Evolutionary conservation across 2,797 vertebrate genomes (phyloP).

Genomic region (Pangasius sanitwongsei): DNA sequence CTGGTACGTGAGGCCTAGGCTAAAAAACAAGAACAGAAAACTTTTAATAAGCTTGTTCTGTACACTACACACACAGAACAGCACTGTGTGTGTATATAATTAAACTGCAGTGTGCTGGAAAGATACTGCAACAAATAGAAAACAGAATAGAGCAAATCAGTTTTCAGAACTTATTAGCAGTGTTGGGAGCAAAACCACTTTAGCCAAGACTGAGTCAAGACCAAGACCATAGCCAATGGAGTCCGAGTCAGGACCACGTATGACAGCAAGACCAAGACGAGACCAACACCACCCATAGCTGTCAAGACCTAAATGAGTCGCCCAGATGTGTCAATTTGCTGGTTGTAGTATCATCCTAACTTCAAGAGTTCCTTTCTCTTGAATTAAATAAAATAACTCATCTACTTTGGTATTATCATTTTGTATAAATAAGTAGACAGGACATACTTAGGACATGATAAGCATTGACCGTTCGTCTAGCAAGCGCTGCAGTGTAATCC

Average conservation of each 20-base stretch:
- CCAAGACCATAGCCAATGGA: not conserved
- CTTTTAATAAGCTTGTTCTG: not conserved
- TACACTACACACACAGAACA: not conserved
- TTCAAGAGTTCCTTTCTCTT: not conserved
- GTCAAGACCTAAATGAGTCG: not conserved
- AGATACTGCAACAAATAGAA: not conserved
- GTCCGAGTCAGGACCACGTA: not conserved
- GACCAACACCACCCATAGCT: too few relatives aligned
- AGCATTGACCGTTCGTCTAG: not conserved
- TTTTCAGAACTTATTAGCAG: not conserved
- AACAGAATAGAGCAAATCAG: not conserved
- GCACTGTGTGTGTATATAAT: not conserved
- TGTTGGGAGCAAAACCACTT: not conserved
- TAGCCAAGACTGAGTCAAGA: not conserved
- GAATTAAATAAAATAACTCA: not conserved
- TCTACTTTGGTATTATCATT: not conserved
- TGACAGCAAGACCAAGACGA: too few relatives aligned
- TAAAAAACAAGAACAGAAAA: not conserved
- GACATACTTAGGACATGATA: not conserved
- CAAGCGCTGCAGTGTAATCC: not conserved
- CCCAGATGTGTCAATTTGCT: not conserved
- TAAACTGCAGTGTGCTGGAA: not conserved
- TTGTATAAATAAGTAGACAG: not conserved
- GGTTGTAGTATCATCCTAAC: not conserved
- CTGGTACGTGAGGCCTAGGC: not conserved